A percentile compares a stretch with the other conserved stretches of the same genome.
These are phyloP conservation scores for Pipa parva DNA, from an alignment of 2,113 vertebrate species.

Conservation along the genomic window DNA sequence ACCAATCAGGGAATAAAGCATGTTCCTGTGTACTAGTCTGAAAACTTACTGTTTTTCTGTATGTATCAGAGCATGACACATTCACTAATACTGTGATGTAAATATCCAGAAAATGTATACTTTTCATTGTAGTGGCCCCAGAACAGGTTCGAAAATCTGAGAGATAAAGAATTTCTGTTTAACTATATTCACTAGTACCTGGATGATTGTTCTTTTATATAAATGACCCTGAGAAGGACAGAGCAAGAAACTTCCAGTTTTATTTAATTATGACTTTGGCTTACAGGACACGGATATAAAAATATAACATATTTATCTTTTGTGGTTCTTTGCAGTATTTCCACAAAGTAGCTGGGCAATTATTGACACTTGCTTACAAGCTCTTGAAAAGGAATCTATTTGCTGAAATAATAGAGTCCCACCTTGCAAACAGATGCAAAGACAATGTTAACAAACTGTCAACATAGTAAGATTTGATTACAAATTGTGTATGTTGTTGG, in stretches of 20 bases:
- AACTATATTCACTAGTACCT: neutral
- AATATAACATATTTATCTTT: neutral
- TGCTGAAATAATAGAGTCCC: slow-evolving; percentile 81
- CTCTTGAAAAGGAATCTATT: slow-evolving; percentile 83
- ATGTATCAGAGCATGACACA: too few species aligned
- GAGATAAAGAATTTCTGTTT: too few species aligned
- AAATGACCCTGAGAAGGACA: too few species aligned
- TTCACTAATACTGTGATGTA: too few species aligned
- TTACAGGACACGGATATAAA: neutral
- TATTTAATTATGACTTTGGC: neutral
- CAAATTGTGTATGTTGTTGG: slow-evolving; percentile 1
- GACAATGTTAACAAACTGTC: slow-evolving; percentile 74
- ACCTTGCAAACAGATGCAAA: slow-evolving; percentile 70
- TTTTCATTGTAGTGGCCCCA: too few species aligned
- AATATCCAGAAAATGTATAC: too few species aligned
- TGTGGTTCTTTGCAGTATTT: slow-evolving; percentile 74
- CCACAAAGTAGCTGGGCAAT: slow-evolving; percentile 87
- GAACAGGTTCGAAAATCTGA: too few species aligned
- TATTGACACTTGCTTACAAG: slow-evolving; percentile 89
- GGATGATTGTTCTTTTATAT: too few species aligned
- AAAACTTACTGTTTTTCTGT: too few species aligned
- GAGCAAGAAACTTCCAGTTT: neutral
- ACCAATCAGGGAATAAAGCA: too few species aligned
- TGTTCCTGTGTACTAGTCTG: too few species aligned
- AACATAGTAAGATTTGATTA: slow-evolving; percentile 16